Evolutionary conservation across 2,113 vertebrate genomes (phyloP).

Genomic region (Elephas maximus): DNA sequence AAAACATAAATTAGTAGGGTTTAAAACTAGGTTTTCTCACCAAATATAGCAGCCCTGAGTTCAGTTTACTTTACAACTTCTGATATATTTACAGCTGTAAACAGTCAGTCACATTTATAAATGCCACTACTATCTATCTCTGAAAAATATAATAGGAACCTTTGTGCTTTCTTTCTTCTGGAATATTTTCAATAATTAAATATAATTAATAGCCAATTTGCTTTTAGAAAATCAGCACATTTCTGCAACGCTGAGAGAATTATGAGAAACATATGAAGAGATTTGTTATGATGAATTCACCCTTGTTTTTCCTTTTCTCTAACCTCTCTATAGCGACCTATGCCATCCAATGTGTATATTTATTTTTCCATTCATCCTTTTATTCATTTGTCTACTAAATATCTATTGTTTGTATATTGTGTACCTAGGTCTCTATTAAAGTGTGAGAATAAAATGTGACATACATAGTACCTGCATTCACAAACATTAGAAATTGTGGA

Average conservation of each 20-base stretch:
- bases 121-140: not conserved
- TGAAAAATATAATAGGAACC: not conserved
- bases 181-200: not conserved
- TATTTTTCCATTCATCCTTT: not conserved
- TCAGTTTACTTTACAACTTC: slow-evolving; percentile 15
- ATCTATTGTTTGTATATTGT: not conserved
- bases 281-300: not conserved
- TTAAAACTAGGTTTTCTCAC: slow-evolving; percentile 34
- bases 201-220: not conserved
- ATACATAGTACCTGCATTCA: not conserved
- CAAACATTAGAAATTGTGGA: not conserved
- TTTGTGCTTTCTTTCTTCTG: not conserved
- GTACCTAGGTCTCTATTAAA: not conserved
- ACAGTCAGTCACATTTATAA: not conserved
- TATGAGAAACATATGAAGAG: not conserved
- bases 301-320: not conserved
- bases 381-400: not conserved
- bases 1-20: not conserved
- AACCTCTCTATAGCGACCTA: not conserved
- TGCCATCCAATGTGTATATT: not conserved
- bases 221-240: not conserved
- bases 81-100: not conserved
- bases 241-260: not conserved
- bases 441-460: not conserved
- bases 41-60: not conserved